Base-by-base conservation (phyloP, 2,888 invertebrate species). In the Smittia sp. region DNA sequence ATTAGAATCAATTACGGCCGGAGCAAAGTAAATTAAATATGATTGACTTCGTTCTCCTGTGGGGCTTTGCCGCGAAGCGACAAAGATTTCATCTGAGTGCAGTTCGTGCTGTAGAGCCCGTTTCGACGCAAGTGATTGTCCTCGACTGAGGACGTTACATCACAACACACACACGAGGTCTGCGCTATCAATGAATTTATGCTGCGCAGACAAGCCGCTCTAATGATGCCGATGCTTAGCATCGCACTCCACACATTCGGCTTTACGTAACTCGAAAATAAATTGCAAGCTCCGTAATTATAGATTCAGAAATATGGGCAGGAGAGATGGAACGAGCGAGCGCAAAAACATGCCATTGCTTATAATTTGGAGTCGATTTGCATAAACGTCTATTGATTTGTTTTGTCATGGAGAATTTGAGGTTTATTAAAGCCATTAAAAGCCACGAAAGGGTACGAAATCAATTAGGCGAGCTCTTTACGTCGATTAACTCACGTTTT, bases 271-370 rank as follows among this genome's bases (percentile, higher is more conserved):
- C 11, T 18, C 22, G 9, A 58, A 58, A 58, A 58, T 58, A 18
- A 58, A 13, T 58, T 46, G 46, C 7, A 13, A 18, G 11, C 6
- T 58, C 22, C 22, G 22, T 15, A 46, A 46, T 15, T 22, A 58
- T 58, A 58, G n/a, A 58, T 58, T 58, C 58, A 58, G 46, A 46
- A 46, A 46, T 46, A 58, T 58, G 58, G 58, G 9, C 7, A 58
- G 22, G 58, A 58, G 58, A 58, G 18, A 4, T 52, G 7, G 18
- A 58, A 58, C 22, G 22, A 58, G 15, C 46, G 46, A 46, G 15
- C n/a, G 46, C 2, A 46, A 46, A 38, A 38, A 9, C 11, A 52
- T 52, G 52, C 4, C n/a, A 58, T 58, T 58, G 52, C n/a, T n/a
- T n/a, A n/a, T 32, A 32, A 46, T 46, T 46, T 46, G 11, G 15